Conservation (phyloP, 2,888 invertebrate species). For the Apamea sordens region DNA sequence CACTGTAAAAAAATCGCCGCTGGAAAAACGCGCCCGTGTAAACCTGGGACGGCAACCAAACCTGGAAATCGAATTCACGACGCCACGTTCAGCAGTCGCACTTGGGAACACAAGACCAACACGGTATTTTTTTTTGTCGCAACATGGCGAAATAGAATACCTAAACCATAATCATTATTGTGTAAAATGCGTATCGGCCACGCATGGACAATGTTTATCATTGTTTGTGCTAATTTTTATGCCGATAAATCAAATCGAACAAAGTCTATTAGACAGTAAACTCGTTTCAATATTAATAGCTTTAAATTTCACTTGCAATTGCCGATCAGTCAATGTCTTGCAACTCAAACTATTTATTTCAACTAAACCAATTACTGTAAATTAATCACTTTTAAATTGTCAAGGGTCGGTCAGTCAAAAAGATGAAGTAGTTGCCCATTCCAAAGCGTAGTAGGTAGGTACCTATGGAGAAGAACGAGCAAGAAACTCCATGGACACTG, state of each 20-base stretch:
- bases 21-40: no score
- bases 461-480: no score
- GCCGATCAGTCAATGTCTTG: background rate
- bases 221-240: constrained; percentile 6
- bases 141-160: background rate
- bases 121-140: background rate
- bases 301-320: background rate
- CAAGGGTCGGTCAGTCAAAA: no score
- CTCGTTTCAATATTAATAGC: background rate
- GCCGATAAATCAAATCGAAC: constrained; percentile 9
- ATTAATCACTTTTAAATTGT: no score
- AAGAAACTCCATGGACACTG: no score
- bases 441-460: no score
- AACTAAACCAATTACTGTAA: no score
- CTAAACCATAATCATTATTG: background rate
- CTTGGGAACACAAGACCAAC: background rate
- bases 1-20: no score
- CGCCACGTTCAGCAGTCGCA: background rate
- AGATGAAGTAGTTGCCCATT: no score
- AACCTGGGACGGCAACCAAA: no score
- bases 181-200: background rate
- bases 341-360: no score
- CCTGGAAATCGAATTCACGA: no score
- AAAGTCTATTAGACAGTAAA: background rate
- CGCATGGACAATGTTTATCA: constrained; percentile 6